Percentiles rank a stretch among this genome's conserved stretches.
Conservation (phyloP, 2,797 vertebrate species). For the Clarias platycephalus region DNA sequence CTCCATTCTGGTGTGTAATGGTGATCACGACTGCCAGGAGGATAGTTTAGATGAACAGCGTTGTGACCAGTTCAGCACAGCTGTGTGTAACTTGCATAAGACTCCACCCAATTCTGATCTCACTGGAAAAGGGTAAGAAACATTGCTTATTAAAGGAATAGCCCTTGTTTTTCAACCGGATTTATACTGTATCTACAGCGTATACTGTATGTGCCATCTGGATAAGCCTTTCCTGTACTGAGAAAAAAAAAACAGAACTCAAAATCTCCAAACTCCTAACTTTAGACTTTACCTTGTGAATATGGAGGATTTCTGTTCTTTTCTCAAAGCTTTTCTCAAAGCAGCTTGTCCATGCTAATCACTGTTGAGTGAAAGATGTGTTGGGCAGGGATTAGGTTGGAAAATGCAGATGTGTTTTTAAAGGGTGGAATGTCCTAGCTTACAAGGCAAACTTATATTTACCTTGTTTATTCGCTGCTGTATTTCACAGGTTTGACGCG, state of each 20-base stretch:
- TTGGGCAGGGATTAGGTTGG: not conserved
- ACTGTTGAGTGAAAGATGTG: not conserved
- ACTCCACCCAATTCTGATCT: slow-evolving; percentile 85
- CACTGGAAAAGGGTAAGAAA: slow-evolving; percentile 84
- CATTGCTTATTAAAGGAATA: not conserved
- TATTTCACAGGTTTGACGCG: slow-evolving; percentile 64
- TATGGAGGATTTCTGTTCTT: not conserved
- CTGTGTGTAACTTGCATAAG: slow-evolving; percentile 77
- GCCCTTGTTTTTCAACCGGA: not conserved
- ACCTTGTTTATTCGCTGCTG: slow-evolving; percentile 4
- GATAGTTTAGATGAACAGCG: slow-evolving; percentile 82
- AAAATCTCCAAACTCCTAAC: not conserved
- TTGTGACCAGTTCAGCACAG: slow-evolving; percentile 68
- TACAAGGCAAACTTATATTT: not conserved
- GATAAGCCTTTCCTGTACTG: not conserved
- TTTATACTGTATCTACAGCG: not conserved
- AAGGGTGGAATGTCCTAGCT: not conserved
- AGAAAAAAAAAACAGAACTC: not conserved
- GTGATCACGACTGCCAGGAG: slow-evolving; percentile 92
- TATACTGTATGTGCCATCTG: not conserved
- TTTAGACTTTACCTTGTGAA: not conserved
- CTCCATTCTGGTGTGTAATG: slow-evolving; percentile 85
- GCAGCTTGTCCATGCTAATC: not conserved
- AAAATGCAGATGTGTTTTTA: too few species aligned
- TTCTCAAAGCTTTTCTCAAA: not conserved